Percentiles rank a stretch among this genome's conserved stretches.
Evolutionary conservation across 1,140 invertebrate species (phyloP).

Genomic region (Lordiphosa clarofinis): DNA sequence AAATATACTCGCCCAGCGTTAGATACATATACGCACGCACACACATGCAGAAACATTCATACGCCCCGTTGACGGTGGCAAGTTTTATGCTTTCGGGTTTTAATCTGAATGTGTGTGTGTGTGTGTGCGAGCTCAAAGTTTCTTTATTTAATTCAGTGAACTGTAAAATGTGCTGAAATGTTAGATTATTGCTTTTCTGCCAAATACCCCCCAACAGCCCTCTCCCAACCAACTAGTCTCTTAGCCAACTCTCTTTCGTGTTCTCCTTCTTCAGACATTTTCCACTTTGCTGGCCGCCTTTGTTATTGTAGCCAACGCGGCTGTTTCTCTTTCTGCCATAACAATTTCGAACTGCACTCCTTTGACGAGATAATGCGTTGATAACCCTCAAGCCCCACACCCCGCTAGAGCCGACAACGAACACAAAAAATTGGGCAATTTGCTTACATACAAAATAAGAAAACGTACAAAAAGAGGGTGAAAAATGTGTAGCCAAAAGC

Average conservation of each 20-base stretch:
- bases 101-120: conserved; percentile 27
- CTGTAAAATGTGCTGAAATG: conserved; percentile 77
- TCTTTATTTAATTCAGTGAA: conserved; percentile 78
- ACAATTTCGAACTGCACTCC: conserved; percentile 74
- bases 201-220: conserved; percentile 7
- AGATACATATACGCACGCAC: neutral
- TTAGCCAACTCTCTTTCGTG: conserved; percentile 21
- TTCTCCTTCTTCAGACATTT: conserved; percentile 10
- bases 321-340: conserved; percentile 57
- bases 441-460: conserved; percentile 69
- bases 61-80: conserved; percentile 39
- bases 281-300: conserved; percentile 13
- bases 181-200: conserved; percentile 73
- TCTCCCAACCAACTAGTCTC: conserved; percentile 38
- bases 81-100: conserved; percentile 46
- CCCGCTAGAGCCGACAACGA: conserved; percentile 1
- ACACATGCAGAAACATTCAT: conserved; percentile 33
- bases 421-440: conserved; percentile 67
- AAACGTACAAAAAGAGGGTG: conserved; percentile 40
- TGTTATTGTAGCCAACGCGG: conserved; percentile 29
- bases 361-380: conserved; percentile 76
- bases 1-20: conserved; percentile 18
- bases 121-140: conserved; percentile 51
- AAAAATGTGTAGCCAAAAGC: conserved; percentile 43
- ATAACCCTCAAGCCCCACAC: conserved; percentile 35